phyloP scores from a whole-genome alignment of 1,140 invertebrate genomes.

The Hyles vespertilio region DNA sequence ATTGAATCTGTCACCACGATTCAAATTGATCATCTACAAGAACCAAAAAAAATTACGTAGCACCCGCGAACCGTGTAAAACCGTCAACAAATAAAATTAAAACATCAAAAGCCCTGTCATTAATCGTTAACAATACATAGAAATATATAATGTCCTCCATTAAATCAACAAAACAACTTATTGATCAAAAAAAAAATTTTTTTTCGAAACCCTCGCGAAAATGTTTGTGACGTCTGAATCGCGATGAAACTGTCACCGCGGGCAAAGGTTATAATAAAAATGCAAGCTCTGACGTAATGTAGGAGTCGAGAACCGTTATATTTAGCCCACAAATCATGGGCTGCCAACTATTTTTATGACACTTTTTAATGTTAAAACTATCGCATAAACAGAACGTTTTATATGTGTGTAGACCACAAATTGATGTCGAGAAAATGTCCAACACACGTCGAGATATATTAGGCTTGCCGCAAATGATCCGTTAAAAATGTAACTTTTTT shows the following conservation, averaged over 20 bases:
- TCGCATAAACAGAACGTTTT: slow-evolving; percentile 26
- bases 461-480: not conserved
- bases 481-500: slow-evolving; percentile 6
- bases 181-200: not conserved
- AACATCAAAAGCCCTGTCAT: too few species aligned
- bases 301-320: not conserved
- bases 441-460: slow-evolving; percentile 6
- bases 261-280: slow-evolving; percentile 29
- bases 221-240: slow-evolving; percentile 20
- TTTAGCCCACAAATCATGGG: slow-evolving; percentile 6
- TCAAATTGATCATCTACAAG: too few species aligned
- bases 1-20: too few species aligned
- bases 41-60: too few species aligned
- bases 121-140: too few species aligned
- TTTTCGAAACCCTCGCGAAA: slow-evolving; percentile 8
- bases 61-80: too few species aligned
- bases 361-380: slow-evolving; percentile 37
- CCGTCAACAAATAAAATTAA: too few species aligned
- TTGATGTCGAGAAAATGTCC: slow-evolving; percentile 3
- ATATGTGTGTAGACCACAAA: not conserved
- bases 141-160: too few species aligned
- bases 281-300: not conserved
- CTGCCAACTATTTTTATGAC: slow-evolving; percentile 57
- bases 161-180: too few species aligned
- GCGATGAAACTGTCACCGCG: slow-evolving; percentile 28